These are phyloP conservation scores for Etia nguti DNA, from an alignment of 2,113 vertebrate species.

Conservation along the genomic window DNA sequence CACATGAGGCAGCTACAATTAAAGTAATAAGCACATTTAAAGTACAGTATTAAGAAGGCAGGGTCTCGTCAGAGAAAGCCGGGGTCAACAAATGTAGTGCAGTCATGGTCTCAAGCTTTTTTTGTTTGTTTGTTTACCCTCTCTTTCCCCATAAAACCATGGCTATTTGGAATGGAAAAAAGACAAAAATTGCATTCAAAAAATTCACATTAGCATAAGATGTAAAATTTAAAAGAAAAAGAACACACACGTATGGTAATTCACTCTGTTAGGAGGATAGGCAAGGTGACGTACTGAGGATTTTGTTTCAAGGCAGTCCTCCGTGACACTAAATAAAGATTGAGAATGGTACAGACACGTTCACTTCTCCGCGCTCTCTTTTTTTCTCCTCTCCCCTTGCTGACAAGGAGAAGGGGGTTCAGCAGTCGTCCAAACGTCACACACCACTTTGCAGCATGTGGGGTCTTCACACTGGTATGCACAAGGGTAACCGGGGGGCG, in stretches of 20 bases:
- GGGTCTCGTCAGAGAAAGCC: slow-evolving; percentile 50
- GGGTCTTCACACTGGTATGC: background rate
- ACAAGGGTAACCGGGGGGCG: background rate
- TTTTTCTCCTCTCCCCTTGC: background rate
- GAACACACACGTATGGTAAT: slow-evolving; percentile 28
- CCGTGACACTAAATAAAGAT: slow-evolving; percentile 9
- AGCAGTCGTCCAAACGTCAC: slow-evolving; percentile 8
- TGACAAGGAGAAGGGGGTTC: background rate
- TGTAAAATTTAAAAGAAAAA: slow-evolving; percentile 41
- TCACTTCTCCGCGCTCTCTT: background rate
- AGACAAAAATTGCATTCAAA: slow-evolving; percentile 47
- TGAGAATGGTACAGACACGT: slow-evolving; percentile 58
- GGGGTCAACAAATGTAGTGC: slow-evolving; percentile 71
- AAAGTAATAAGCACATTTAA: slow-evolving; percentile 59
- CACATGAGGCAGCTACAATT: slow-evolving; percentile 51
- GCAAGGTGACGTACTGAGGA: slow-evolving; percentile 50
- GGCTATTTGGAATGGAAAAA: slow-evolving; percentile 67
- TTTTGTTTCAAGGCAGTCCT: slow-evolving; percentile 64
- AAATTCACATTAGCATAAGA: slow-evolving; percentile 71
- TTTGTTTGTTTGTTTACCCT: slow-evolving; percentile 7
- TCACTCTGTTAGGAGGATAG: slow-evolving; percentile 45
- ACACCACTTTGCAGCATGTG: slow-evolving; percentile 26
- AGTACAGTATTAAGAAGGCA: slow-evolving; percentile 61
- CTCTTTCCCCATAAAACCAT: slow-evolving; percentile 59
- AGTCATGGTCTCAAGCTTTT: slow-evolving; percentile 63